A percentile compares a stretch with the other conserved stretches of the same genome.
Evolutionary conservation across 1,140 invertebrate species (phyloP).

Genomic region (Drosophila lini): DNA sequence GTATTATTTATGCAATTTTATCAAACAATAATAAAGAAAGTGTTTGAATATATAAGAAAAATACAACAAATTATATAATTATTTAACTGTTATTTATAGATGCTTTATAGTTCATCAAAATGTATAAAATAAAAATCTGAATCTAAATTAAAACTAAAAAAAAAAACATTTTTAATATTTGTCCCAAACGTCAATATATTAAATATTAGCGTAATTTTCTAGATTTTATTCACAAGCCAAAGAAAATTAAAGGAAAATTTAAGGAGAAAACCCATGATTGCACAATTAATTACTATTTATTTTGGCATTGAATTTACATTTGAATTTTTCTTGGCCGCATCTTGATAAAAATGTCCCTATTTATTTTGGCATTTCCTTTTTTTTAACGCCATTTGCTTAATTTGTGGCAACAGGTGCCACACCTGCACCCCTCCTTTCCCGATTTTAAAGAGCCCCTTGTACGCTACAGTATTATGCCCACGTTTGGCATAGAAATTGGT

Average conservation of each 20-base stretch:
- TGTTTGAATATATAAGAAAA: background rate
- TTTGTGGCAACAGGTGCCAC: conserved; percentile 67
- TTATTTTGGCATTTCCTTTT: conserved; percentile 20
- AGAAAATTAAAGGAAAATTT: conserved; percentile 8
- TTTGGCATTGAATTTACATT: conserved; percentile 35
- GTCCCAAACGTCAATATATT: conserved; percentile 39
- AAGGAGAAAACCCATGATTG: conserved; percentile 3
- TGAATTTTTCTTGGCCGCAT: conserved; percentile 10
- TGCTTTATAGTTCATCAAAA: background rate
- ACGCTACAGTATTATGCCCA: conserved; percentile 21
- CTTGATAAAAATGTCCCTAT: conserved; percentile 33
- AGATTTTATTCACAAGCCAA: background rate
- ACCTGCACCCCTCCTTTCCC: background rate
- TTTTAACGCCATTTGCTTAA: conserved; percentile 33
- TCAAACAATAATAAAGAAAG: background rate
- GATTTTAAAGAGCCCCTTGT: conserved; percentile 3
- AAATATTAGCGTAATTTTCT: conserved; percentile 16
- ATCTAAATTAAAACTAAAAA: background rate
- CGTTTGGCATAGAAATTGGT: conserved; percentile 34
- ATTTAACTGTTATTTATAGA: background rate
- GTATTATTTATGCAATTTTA: background rate
- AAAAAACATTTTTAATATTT: conserved; percentile 20
- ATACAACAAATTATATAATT: background rate
- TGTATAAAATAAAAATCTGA: background rate
- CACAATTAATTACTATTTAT: conserved; percentile 33